Evolutionary conservation across 2,113 vertebrate species (phyloP).

Genomic region (Chaetorhynchus papuensis): DNA sequence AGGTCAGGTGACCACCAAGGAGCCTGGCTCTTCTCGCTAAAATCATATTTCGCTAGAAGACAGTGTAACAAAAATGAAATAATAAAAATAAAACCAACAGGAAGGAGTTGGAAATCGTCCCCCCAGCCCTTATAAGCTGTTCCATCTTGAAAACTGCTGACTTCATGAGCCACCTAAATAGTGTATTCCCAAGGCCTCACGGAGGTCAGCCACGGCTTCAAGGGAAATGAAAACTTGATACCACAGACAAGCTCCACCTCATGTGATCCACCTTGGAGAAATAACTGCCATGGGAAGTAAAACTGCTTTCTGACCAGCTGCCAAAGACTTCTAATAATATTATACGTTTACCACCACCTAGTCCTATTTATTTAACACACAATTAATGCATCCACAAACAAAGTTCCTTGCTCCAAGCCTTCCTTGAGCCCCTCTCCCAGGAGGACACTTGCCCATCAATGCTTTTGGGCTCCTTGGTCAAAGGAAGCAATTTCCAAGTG

Average conservation of each 20-base stretch:
- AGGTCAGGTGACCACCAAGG: accelerated
- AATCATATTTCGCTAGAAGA: neutral
- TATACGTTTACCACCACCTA: neutral
- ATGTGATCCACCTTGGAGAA: neutral
- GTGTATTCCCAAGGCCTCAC: accelerated
- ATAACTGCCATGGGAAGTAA: neutral
- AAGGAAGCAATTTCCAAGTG: neutral
- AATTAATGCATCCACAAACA: neutral
- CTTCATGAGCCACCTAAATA: neutral
- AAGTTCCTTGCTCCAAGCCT: neutral
- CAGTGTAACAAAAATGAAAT: neutral
- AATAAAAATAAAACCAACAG: neutral
- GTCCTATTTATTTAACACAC: neutral
- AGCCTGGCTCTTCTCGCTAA: neutral
- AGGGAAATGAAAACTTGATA: neutral
- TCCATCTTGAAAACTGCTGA: neutral
- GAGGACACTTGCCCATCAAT: neutral
- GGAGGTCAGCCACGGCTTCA: neutral
- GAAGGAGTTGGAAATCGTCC: no score
- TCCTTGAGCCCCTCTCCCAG: neutral
- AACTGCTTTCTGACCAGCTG: neutral
- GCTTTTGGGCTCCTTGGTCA: neutral
- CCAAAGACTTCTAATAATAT: neutral
- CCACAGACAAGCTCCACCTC: neutral
- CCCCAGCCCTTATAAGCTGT: neutral